Base-by-base conservation (phyloP, 2,797 vertebrate genomes). In the Macroramphosus scolopax region DNA sequence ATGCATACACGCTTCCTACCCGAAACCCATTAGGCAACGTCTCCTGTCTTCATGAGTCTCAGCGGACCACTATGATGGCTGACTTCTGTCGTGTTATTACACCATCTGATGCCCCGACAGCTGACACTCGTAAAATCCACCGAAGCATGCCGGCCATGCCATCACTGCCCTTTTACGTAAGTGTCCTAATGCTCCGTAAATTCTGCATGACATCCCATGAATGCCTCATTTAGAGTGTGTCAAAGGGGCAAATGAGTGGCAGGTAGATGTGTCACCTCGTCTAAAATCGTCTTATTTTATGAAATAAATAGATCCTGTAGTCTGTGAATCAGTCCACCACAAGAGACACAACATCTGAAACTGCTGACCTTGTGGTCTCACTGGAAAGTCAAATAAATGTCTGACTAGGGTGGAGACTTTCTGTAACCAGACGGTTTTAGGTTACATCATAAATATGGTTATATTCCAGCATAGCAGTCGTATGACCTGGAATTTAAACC, bases 51-150 rank as follows among this genome's bases (percentile, higher is more conserved):
- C 28, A 29, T 18, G n/a, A n/a, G 42, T 55, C 40, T 47, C 29
- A 12, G 33, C 14, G 10, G 37, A 44, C 50, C 61, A 36, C 17
- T 30, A 33, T 48, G 25, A 40, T 18, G 53, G 38, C 4, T 62
- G 77, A 75, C 75, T 74, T 78, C 69, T 78, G 74, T 75, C 75
- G 41, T 61, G 69, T 65, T 72, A 58, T 71, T 68, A 64, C 72
- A 72, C 75, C 72, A 74, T 76, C 60, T 53, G 59, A 77, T 61
- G 72, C 52, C 54, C 25, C 25, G 2, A 39, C 85, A 87, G 83
- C 85, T 83, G 85, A 62, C 40, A 20, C 60, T 52, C 51, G 34
- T 82, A 66, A 78, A 84, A 58, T 26, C 64, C 72, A 60, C 20
- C 20, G 43, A 45, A 52, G 72, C 77, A 67, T 75, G 77, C 70